phyloP scores from a whole-genome alignment of 2,113 vertebrate species.

The Elgaria multicarinata region DNA sequence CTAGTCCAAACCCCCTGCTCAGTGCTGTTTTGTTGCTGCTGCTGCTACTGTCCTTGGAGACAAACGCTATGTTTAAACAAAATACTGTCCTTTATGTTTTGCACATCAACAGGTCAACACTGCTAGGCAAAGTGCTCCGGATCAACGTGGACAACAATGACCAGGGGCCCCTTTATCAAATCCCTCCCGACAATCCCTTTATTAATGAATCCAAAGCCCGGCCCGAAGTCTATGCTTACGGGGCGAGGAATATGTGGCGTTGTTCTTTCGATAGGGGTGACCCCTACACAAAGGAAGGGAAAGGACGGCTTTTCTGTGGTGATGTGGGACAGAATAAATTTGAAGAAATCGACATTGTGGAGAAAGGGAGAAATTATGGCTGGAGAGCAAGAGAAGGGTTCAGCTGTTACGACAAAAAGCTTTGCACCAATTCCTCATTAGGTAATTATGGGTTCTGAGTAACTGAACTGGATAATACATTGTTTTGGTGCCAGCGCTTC shows the following conservation, averaged over 20 bases:
- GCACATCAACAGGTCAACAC: conserved; percentile 80
- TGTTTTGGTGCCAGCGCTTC: background rate
- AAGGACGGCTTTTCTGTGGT: conserved; percentile 93
- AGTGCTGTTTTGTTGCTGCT: background rate
- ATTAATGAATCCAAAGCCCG: conserved; percentile 78
- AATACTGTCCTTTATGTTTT: background rate
- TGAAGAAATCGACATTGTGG: conserved; percentile 92
- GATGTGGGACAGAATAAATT: conserved; percentile 97
- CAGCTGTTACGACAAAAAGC: conserved; percentile 95
- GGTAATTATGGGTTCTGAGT: conserved; percentile 75
- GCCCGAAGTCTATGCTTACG: conserved; percentile 91
- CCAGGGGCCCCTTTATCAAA: conserved; percentile 84
- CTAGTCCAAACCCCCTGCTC: too few relatives aligned
- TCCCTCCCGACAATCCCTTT: conserved; percentile 92
- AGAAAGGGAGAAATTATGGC: conserved; percentile 92
- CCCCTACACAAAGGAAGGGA: conserved; percentile 82
- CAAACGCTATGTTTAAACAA: background rate
- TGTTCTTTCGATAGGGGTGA: conserved; percentile 95
- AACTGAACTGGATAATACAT: background rate
- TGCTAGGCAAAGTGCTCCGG: conserved; percentile 95
- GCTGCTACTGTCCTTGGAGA: background rate
- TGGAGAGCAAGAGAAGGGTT: conserved; percentile 96
- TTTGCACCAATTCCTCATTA: conserved; percentile 90
- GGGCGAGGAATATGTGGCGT: conserved; percentile 97
- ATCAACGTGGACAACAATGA: conserved; percentile 88